Percentiles rank a stretch among this genome's conserved stretches.
Evolutionary conservation across 2,888 invertebrate species (phyloP).

Genomic region (Acleris sparsana): DNA sequence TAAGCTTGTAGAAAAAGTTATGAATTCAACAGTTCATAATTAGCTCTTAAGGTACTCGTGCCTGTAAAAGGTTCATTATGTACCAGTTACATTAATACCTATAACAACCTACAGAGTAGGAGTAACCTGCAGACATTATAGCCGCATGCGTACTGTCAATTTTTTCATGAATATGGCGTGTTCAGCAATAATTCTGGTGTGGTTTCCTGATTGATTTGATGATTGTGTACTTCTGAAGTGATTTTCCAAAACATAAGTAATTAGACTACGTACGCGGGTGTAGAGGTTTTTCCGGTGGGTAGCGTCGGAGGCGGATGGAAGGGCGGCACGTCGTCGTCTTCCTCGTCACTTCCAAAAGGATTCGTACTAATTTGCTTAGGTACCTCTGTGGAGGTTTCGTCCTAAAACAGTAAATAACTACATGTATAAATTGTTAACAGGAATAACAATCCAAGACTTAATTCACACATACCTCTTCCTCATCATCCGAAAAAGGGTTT

Average conservation of each 20-base stretch:
- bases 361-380: constrained; percentile 80
- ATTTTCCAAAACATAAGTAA: constrained; percentile 37
- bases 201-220: too few relatives aligned
- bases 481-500: constrained; percentile 92
- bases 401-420: constrained; percentile 48
- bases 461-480: constrained; percentile 59
- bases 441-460: background rate
- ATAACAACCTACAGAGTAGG: too few relatives aligned
- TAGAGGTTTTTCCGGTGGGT: constrained; percentile 48
- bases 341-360: constrained; percentile 88
- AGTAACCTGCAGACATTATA: too few relatives aligned
- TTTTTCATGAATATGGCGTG: too few relatives aligned
- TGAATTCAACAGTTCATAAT: too few relatives aligned
- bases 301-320: constrained; percentile 56
- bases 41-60: too few relatives aligned
- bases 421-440: background rate
- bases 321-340: constrained; percentile 75
- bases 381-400: constrained; percentile 60
- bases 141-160: too few relatives aligned
- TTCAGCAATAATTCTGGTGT: too few relatives aligned
- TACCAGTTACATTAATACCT: too few relatives aligned
- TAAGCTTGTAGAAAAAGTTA: too few relatives aligned
- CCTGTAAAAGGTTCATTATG: too few relatives aligned
- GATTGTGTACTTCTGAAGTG: background rate
- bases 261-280: constrained; percentile 59